Percentiles rank a stretch among this genome's conserved stretches.
Conservation (phyloP, 2,113 vertebrate species). For the Oryzias javanicus region DNA sequence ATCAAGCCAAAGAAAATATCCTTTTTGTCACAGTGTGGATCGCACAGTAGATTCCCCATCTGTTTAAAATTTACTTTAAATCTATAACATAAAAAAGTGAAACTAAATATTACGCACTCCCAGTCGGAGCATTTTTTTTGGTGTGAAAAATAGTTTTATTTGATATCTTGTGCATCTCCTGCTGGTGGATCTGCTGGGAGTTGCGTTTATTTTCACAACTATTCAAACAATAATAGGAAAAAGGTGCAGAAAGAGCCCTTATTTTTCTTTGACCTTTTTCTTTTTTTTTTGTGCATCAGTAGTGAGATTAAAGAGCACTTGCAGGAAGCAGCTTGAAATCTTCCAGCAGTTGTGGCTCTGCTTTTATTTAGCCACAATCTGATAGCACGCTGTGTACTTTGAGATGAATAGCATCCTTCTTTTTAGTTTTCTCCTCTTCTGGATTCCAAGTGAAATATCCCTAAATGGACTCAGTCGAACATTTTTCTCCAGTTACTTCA, state of each 20-base stretch:
- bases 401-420: slow-evolving; percentile 3
- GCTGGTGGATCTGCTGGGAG: too few relatives aligned
- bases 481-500: too few relatives aligned
- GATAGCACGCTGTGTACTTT: not conserved
- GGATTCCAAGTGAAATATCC: slow-evolving; percentile 3
- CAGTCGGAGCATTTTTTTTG: too few relatives aligned
- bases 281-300: not conserved
- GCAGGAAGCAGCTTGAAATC: not conserved
- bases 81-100: too few relatives aligned
- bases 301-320: not conserved
- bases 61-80: too few relatives aligned
- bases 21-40: too few relatives aligned
- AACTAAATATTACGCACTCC: too few relatives aligned
- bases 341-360: not conserved
- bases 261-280: not conserved
- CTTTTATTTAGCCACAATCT: slow-evolving; percentile 1
- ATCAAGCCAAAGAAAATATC: too few relatives aligned
- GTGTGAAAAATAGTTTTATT: too few relatives aligned
- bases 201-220: too few relatives aligned
- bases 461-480: not conserved
- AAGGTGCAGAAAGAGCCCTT: not conserved
- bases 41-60: too few relatives aligned
- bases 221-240: not conserved
- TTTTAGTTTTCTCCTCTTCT: not conserved
- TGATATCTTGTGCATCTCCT: too few relatives aligned